Evolutionary conservation across 2,113 vertebrate genomes (phyloP), one percentile per base, ranked within the genome.

Genomic region (Ifrita kowaldi): DNA sequence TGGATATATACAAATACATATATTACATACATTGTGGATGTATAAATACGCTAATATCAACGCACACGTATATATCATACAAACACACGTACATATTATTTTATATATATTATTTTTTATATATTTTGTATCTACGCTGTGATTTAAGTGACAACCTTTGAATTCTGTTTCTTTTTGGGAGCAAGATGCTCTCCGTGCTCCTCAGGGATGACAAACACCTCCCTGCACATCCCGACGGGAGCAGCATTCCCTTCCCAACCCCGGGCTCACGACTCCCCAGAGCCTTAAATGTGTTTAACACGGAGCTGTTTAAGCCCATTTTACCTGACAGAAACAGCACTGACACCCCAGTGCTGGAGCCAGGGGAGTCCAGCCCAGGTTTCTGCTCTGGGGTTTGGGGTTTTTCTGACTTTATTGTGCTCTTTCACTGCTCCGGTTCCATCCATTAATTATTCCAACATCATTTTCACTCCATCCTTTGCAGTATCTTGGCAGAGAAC

Each of bases 401-500:
- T 32, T 50, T 49, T 39, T 18, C 60, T 41, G 2, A 1, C 22
- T 49, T 74, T 1, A 0, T 1, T 23, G n/a, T 9, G 50, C 37
- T 22, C 37, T 56, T 37, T 9, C 55, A 2, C 1, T 1, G 18
- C 50, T 32, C 55, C 44, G 59, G 1, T 32, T 32, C 78, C 30
- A 27, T 4, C 89, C 89, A 0, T 21, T 46, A 6, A 49, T 84
- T 23, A 20, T 41, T 8, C 16, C 74, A 44, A 3, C 69, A 10
- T 0, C 16, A 0, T 35, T 37, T 39, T 8, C 3, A 0, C 62
- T 37, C 76, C 49, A 0, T 9, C 49, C 65, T 69, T 27, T 1
- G 41, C 67, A 4, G 14, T 0, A 4, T 33, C 91, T 42, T 65
- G 41, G 68, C 46, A 73, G 65, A 39, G 79, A 79, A 3, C 9